These are phyloP conservation scores for Chelonus insularis DNA, from an alignment of 1,140 invertebrate species.

Conservation along the genomic window DNA sequence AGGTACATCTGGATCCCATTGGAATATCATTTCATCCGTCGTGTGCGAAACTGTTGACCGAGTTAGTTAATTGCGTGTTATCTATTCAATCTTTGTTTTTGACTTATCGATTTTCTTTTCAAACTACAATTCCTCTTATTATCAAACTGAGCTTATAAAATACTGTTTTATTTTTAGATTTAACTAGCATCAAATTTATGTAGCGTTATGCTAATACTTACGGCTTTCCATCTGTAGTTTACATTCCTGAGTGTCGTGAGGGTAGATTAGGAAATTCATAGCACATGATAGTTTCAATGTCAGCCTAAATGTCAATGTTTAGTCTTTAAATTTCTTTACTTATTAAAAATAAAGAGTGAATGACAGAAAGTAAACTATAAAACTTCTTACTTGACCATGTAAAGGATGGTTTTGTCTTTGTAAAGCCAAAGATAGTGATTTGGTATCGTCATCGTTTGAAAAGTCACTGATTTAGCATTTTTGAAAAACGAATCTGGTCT, in stretches of 20 bases:
- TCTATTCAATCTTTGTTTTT: constrained; percentile 9
- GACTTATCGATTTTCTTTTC: constrained; percentile 19
- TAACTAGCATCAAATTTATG: neutral
- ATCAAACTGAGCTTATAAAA: neutral
- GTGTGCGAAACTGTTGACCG: constrained; percentile 79
- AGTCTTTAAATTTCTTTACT: neutral
- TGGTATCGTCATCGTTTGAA: constrained; percentile 91
- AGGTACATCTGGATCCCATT: constrained; percentile 86
- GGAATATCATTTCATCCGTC: constrained; percentile 87
- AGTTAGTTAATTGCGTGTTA: constrained; percentile 32
- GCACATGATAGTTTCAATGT: constrained; percentile 83
- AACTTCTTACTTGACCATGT: constrained; percentile 77
- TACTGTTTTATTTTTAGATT: neutral
- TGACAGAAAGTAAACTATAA: neutral
- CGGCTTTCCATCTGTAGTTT: constrained; percentile 89
- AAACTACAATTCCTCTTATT: neutral
- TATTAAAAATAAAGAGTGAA: too few species aligned
- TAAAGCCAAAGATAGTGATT: constrained; percentile 90
- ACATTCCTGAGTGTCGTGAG: constrained; percentile 89
- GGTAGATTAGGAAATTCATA: constrained; percentile 91
- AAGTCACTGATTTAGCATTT: constrained; percentile 88
- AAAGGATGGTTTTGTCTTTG: constrained; percentile 84
- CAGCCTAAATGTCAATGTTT: constrained; percentile 62
- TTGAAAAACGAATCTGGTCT: constrained; percentile 87
- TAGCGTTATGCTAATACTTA: constrained; percentile 71